Evolutionary conservation across 2,113 vertebrate species (phyloP).

Genomic region (Rhipidura dahli): DNA sequence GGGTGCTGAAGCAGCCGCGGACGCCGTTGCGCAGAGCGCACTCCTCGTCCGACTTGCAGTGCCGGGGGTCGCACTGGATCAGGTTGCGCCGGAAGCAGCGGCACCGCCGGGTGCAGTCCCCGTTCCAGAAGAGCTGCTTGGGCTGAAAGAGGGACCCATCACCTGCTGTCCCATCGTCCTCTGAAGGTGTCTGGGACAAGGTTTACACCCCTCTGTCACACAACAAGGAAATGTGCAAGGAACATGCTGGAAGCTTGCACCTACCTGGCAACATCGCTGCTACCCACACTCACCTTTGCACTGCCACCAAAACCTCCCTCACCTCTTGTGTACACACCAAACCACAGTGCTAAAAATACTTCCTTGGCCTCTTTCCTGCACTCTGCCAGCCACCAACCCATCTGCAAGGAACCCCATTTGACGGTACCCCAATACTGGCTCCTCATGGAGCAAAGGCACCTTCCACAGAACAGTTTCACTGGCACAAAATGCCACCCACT

Average conservation of each 20-base stretch:
- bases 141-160: conserved; percentile 70
- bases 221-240: accelerated
- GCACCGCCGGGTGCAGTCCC: conserved; percentile 93
- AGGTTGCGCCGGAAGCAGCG: conserved; percentile 97
- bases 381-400: accelerated
- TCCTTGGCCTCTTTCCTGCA: neutral
- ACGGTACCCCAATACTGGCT: accelerated
- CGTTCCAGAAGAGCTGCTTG: conserved; percentile 96
- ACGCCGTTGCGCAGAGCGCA: conserved; percentile 84
- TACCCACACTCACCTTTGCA: accelerated
- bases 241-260: accelerated
- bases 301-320: neutral
- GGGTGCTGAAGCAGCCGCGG: conserved; percentile 88
- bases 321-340: accelerated
- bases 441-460: neutral
- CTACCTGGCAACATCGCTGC: neutral
- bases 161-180: accelerated
- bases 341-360: accelerated
- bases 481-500: neutral
- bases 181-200: accelerated
- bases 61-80: conserved; percentile 92
- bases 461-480: neutral
- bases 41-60: conserved; percentile 92
- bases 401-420: neutral
- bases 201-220: accelerated